These are phyloP conservation scores for Philereme vetulata DNA, from an alignment of 2,888 invertebrate genomes.

Conservation along the genomic window DNA sequence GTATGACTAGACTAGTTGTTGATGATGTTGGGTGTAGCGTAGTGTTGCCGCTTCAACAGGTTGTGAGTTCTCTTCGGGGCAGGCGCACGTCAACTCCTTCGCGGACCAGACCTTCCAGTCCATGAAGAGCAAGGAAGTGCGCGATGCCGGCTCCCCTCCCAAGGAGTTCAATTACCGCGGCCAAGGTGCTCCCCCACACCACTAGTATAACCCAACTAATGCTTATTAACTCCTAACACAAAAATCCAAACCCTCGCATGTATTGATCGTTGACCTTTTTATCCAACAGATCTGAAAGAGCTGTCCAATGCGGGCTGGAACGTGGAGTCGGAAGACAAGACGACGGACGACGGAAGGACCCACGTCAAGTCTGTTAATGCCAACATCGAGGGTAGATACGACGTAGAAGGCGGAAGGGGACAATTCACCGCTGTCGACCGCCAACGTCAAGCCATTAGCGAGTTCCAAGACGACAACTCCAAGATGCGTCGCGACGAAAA, in stretches of 20 bases:
- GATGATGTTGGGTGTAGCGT: slow-evolving; percentile 42
- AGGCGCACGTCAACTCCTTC: slow-evolving; percentile 87
- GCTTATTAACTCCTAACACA: slow-evolving; percentile 65
- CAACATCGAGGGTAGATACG: slow-evolving; percentile 86
- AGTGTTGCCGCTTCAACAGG: slow-evolving; percentile 68
- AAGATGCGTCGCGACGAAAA: slow-evolving; percentile 71
- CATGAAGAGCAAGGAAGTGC: slow-evolving; percentile 90
- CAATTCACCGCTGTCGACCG: slow-evolving; percentile 86
- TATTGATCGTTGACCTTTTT: background rate
- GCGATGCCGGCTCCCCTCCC: slow-evolving; percentile 90
- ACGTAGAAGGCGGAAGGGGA: slow-evolving; percentile 86
- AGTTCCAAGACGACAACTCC: slow-evolving; percentile 71
- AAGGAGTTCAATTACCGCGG: slow-evolving; percentile 82
- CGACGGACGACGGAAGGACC: slow-evolving; percentile 86
- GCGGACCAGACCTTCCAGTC: slow-evolving; percentile 91
- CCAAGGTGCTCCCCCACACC: slow-evolving; percentile 72
- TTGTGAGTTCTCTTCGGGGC: slow-evolving; percentile 74
- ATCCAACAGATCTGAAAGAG: slow-evolving; percentile 73
- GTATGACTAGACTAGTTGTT: slow-evolving; percentile 14
- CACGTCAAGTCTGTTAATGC: slow-evolving; percentile 84
- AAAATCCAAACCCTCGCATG: background rate
- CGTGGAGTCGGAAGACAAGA: slow-evolving; percentile 85
- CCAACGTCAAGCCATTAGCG: slow-evolving; percentile 80
- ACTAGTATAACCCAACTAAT: slow-evolving; percentile 65
- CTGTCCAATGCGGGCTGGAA: slow-evolving; percentile 86